Evolutionary conservation across 2,113 vertebrate genomes (phyloP), one percentile per base, ranked within the genome.

Genomic region (Daubentonia madagascariensis): DNA sequence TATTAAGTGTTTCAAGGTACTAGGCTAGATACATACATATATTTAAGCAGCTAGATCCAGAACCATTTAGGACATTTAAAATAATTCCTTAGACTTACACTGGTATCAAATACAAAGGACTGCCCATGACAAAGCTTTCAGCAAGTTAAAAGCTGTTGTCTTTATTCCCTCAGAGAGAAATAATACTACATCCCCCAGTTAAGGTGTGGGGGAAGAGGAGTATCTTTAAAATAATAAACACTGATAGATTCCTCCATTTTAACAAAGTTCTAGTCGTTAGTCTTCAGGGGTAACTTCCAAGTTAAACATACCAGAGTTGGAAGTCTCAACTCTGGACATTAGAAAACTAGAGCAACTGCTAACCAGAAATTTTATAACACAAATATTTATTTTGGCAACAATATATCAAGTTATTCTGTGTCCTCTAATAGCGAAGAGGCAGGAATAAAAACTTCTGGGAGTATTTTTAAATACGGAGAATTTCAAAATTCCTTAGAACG

Each of bases 241-340:
- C 14, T 54, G 48, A 63, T 12, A 94, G 32, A 87, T 0, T 91
- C 63, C 72, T 92, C 80, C 50, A 96, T 81, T 93, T 70, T 73
- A 85, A 90, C 48, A n/a, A 81, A 96, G 70, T 84, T 59, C 67
- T 92, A 65, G 73, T 28, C 88, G 50, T 96, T 52, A 61, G 52
- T 93, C 76, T 88, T 96, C 84, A 92, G 67, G 93, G 97, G 37
- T 90, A 93, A 96, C 28, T 97, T 97, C 70, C 80, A 97, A 96
- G 32, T 92, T 87, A 94, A 97, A 94, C 43, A 91, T 59, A 52
- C 35, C 93, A 97, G 35, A 84, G n/a, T 1, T 85, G 45, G 63
- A 85, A 91, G 22, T 81, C 75, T 96, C 86, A 94, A 96, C 75
- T 94, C 70, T 67, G 78, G 52, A 88, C 32, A 50, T 76, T 28